Percentiles rank a stretch among this genome's conserved stretches.
These are phyloP conservation scores for Ctenopoma kingsleyae DNA, from an alignment of 2,797 vertebrate genomes.

Conservation along the genomic window DNA sequence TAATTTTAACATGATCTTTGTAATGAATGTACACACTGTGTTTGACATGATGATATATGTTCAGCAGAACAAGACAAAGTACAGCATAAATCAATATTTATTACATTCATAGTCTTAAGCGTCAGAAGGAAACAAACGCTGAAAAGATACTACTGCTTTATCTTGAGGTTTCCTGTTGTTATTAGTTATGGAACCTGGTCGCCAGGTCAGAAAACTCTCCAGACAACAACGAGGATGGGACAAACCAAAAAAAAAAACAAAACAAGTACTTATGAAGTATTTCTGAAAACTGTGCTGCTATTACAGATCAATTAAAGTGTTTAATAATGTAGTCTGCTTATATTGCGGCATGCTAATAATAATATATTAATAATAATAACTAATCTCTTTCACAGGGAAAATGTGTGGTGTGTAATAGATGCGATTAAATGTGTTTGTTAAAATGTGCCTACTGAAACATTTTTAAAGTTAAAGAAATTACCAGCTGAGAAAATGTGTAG, in stretches of 20 bases:
- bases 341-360: background rate
- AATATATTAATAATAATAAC: background rate
- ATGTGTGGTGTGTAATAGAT: no score
- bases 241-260: slow-evolving; percentile 2
- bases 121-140: slow-evolving; percentile 3
- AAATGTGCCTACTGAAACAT: background rate
- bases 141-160: background rate
- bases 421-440: no score
- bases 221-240: background rate
- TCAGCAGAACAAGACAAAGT: background rate
- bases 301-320: background rate
- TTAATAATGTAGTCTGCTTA: background rate
- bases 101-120: background rate
- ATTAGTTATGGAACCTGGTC: background rate
- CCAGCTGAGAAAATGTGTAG: background rate
- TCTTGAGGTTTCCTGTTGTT: background rate
- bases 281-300: background rate
- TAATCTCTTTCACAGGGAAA: no score
- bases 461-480: background rate
- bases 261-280: background rate
- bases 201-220: background rate
- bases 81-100: slow-evolving; percentile 10
- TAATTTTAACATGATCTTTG: slow-evolving; percentile 23
- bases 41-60: background rate
- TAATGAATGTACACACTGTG: slow-evolving; percentile 25